Base-by-base conservation (phyloP, 1,140 invertebrate species). In the Lepeophtheirus salmonis region DNA sequence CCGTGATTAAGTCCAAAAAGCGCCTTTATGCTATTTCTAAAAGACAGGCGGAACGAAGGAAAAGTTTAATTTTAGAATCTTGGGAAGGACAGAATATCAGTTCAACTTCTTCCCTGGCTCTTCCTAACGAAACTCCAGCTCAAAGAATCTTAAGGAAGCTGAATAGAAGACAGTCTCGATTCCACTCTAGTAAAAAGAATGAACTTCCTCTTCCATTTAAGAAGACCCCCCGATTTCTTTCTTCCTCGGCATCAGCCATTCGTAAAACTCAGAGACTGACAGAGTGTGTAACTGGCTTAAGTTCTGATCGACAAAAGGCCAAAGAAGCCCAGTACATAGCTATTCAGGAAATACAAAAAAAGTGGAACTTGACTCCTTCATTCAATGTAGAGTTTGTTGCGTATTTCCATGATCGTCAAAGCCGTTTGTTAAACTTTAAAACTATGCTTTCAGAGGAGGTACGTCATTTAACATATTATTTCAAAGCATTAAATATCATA, bases 341-440 rank as follows among this genome's bases (percentile, higher is more conserved):
- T 41, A 30, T 57, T 12, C 16, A 17, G 16, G 55, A 92, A 67
- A 80, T 91, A 4, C 78, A 83, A 4, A 89, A 89, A 67, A 92
- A 92, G 66, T 92, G 89, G 83, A 86, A 94, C 68, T 83, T 94
- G 55, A 81, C 86, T 2, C 88, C 89, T 0, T 87, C 89, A 0
- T 89, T 82, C 60, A 72, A 82, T 56, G 84, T 92, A 0, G 91
- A 96, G 70, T 97, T 92, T 70, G 84, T 94, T 48, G 86, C 83
- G 12, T 96, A 96, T 70, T 96, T 89, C 70, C 72, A 91, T 48
- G 89, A 94, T 74, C 76, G 86, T 30, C 84, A 87, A 67, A 74
- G 78, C 2, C 74, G 86, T 10, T 78, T 86, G n/a, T n/a, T 6
- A n/a, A n/a, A 41, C n/a, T 41, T 41, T n/a, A 41, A 41, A 41